Base-by-base conservation (phyloP, 1,140 invertebrate species). In the Charaxes varanes region DNA sequence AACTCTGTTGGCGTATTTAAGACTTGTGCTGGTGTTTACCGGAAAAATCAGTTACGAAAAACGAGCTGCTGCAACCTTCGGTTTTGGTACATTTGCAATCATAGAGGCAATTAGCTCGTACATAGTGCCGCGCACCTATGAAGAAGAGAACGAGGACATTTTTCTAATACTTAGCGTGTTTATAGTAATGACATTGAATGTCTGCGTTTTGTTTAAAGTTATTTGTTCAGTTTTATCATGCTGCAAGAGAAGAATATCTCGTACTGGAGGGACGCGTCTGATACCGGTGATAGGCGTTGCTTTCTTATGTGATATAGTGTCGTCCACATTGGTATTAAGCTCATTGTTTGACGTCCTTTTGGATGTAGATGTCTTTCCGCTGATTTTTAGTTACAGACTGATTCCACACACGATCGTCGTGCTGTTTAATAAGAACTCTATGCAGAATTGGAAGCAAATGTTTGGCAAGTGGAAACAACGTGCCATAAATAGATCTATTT, bases 31-130 rank as follows among this genome's bases (percentile, higher is more conserved):
- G 10, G 6, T 44, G 4, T 33, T 23, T 10, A 30, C 36, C 0
- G 48, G 48, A 6, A 51, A 51, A 18, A 51, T 51, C 6, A 45
- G 35, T 30, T 45, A 31, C 4, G 41, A 38, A 8, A 51, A 51
- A 10, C 34, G 35, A 30, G 41, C 15, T n/a, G 48, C 41, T 10
- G 13, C 21, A 1, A 10, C 12, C 3, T 45, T 51, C 17, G 36
- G 36, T 14, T 45, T 35, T 14, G 31, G 22, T 3, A 30, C 26
- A 15, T 13, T 47, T 1, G 16, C 35, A 2, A 10, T 23, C 2
- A 7, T 30, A 1, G 26, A 35, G 34, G 10, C 13, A n/a, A 21
- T 47, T 17, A 17, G 16, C 5, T 18, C 40, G 4, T 1, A 23
- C 5, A 16, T 45, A 3, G 4, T 45, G 7, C 36, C 26, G 8